Conservation (phyloP, 2,113 vertebrate species). For the Apus apus region DNA sequence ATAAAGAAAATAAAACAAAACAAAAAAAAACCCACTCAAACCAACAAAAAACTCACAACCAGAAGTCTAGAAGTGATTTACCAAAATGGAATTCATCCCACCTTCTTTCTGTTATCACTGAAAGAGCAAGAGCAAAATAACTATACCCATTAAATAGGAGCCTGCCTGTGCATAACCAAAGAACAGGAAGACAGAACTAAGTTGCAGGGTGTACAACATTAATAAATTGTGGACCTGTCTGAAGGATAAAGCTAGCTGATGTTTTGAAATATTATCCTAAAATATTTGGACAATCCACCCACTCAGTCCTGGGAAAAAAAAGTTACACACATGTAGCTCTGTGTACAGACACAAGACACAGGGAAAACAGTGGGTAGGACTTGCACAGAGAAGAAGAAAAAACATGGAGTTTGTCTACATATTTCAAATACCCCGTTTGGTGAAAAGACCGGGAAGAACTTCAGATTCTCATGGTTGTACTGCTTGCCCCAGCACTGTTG, state of each 20-base stretch:
- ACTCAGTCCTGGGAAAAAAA: not conserved
- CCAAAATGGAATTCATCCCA: not conserved
- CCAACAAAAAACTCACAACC: too few species aligned
- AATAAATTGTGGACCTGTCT: not conserved
- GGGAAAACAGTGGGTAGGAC: not conserved
- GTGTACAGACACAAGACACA: rapidly evolving
- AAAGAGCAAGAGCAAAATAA: not conserved
- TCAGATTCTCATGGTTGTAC: not conserved
- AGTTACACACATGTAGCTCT: rapidly evolving
- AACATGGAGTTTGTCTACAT: not conserved
- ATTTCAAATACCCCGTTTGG: not conserved
- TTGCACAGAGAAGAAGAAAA: not conserved
- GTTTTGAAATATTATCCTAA: not conserved
- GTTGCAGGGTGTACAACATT: not conserved
- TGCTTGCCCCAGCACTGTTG: not conserved
- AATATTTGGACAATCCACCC: not conserved
- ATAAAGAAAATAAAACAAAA: not conserved
- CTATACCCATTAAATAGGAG: not conserved
- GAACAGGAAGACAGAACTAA: not conserved
- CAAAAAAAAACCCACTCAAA: not conserved
- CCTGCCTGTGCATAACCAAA: not conserved
- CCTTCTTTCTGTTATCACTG: not conserved
- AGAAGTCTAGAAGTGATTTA: not conserved
- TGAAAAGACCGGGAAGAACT: not conserved
- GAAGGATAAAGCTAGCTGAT: not conserved